phyloP scores from a whole-genome alignment of 2,888 invertebrate genomes.

The Hirtodrosophila duncani region DNA sequence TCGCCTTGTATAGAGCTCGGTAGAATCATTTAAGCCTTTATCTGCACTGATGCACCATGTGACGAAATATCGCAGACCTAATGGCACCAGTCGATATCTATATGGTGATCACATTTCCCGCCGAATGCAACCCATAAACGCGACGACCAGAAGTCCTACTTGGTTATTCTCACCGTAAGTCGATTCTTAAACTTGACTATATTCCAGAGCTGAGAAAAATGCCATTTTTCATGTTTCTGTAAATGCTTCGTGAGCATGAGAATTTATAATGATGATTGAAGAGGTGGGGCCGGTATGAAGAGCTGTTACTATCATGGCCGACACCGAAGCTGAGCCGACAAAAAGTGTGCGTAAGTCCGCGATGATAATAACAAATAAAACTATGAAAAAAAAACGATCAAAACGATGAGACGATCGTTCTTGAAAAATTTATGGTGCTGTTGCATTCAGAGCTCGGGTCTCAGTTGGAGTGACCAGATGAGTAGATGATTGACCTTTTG shows the following conservation, averaged over 20 bases:
- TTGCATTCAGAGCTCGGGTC: constrained; percentile 5
- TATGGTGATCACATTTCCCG: too few species aligned
- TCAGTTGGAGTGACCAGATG: constrained; percentile 11
- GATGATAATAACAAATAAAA: constrained; percentile 76
- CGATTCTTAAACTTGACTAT: too few species aligned
- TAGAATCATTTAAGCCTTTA: too few species aligned
- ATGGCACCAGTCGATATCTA: too few species aligned
- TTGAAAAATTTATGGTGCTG: constrained; percentile 66
- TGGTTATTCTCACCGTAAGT: too few species aligned
- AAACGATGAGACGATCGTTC: constrained; percentile 66
- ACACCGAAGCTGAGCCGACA: constrained; percentile 29
- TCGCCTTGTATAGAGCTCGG: too few species aligned
- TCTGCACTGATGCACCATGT: too few species aligned
- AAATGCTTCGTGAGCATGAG: constrained; percentile 35
- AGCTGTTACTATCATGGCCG: too few species aligned
- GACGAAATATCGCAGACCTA: too few species aligned
- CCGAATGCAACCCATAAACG: too few species aligned
- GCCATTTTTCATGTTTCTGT: constrained; percentile 67
- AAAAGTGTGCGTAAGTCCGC: constrained; percentile 57
- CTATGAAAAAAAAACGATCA: constrained; percentile 74
- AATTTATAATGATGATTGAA: background rate
- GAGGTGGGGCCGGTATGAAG: background rate
- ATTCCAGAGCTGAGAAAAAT: too few species aligned
- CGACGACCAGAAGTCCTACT: too few species aligned
- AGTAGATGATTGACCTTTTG: constrained; percentile 63